Conservation (phyloP, 2,888 invertebrate genomes). For the Habrosyne pyritoides region DNA sequence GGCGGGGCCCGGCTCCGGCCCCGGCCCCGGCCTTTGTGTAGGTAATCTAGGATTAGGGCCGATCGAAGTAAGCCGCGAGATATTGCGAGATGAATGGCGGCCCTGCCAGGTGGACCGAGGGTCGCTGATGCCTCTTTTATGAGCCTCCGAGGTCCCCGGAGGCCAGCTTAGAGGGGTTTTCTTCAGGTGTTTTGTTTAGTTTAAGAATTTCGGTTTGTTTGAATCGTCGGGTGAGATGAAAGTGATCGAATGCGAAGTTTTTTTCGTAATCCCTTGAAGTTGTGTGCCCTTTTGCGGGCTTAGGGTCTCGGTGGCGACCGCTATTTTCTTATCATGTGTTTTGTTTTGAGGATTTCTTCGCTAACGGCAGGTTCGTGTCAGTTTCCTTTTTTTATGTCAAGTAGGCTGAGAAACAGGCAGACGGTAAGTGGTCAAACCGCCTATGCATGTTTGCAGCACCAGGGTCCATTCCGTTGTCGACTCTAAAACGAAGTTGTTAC, state of each 20-base stretch:
- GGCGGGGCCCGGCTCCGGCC: neutral
- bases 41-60: conserved; percentile 33
- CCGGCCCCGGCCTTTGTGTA: conserved; percentile 17
- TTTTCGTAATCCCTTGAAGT: neutral
- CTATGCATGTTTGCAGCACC: no score
- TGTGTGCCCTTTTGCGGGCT: neutral
- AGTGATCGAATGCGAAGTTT: neutral
- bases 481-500: no score
- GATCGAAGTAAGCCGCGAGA: conserved; percentile 23
- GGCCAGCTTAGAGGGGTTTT: conserved; percentile 14
- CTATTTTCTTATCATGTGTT: neutral
- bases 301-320: neutral
- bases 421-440: no score
- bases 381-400: no score
- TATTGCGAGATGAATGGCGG: conserved; percentile 16
- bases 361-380: neutral
- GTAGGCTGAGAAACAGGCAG: no score
- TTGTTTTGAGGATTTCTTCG: neutral
- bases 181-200: conserved; percentile 4
- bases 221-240: neutral
- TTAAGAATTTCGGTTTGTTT: neutral
- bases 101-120: conserved; percentile 6
- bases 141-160: conserved; percentile 21
- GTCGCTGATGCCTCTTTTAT: conserved; percentile 22
- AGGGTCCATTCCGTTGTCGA: no score